Evolutionary conservation across 1,140 invertebrate species (phyloP).

Genomic region (Aphelinus atriplicis): DNA sequence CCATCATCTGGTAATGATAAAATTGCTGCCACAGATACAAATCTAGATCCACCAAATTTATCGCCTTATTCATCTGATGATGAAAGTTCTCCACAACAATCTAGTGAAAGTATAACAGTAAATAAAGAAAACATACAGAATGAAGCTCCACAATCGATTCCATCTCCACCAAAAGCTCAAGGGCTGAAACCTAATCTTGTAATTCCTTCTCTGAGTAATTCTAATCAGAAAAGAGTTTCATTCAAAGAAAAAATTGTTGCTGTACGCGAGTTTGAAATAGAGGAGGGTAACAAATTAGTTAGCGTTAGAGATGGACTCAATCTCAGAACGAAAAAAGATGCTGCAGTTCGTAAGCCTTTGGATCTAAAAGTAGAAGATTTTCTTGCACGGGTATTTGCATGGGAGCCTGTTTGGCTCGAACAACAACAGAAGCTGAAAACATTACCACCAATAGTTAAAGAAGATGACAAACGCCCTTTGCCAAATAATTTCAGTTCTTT

Average conservation of each 20-base stretch:
- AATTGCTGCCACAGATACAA: no score
- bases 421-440: conserved; percentile 45
- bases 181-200: conserved; percentile 4
- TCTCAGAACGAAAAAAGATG: conserved; percentile 26
- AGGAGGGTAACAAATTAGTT: conserved; percentile 45
- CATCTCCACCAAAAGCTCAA: conserved; percentile 9
- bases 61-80: no score
- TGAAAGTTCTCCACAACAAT: no score
- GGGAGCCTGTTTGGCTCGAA: conserved; percentile 55
- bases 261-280: conserved; percentile 48
- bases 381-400: conserved; percentile 47
- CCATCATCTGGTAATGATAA: no score
- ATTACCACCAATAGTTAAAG: conserved; percentile 45
- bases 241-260: conserved; percentile 42
- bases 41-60: no score
- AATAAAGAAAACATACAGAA: no score
- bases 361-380: conserved; percentile 50
- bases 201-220: conserved; percentile 6
- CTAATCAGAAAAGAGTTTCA: conserved; percentile 30
- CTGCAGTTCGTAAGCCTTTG: neutral
- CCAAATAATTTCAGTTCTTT: conserved; percentile 46
- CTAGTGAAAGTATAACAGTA: no score
- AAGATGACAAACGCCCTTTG: conserved; percentile 37
- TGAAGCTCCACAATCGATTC: neutral
- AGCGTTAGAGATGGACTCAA: conserved; percentile 48